Base-by-base conservation (phyloP, 2,797 vertebrate species). In the Tamandua tetradactyla region DNA sequence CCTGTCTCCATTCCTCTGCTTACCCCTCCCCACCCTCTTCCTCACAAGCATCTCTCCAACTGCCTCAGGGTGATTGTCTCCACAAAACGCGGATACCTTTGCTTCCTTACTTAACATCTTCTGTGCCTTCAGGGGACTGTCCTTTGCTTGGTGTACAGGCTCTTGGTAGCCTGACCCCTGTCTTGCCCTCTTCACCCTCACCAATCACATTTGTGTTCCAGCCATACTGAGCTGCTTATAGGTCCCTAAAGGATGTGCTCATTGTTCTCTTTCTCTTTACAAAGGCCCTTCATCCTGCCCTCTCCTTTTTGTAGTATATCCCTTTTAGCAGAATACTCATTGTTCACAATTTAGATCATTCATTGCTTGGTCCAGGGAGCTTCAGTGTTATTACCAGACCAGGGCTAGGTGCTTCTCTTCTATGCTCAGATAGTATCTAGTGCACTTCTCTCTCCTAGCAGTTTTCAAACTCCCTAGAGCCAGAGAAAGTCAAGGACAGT, bases 1-100 rank as follows among this genome's bases (percentile, higher is more conserved):
- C 25, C 22, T 35, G 0, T 81, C 47, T 11, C 13, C 49, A 6
- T 61, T 15, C 4, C 9, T 40, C 44, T 49, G 0, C 18, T 40
- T 42, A 2, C 30, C 57, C 23, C 72, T 2, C 55, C 22, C 1
- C 5, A 18, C 44, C 7, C 74, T 37, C 20, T 66, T 9, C 9
- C 22, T 42, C 40, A 52, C 3, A 0, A 4, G 1, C 18, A 23
- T 23, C 20, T 49, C 76, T 47, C n/a, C 61, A 37, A 1, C 1
- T 13, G 35, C 23, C 2, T 0, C 64, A 12, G 25, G 40, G 13
- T 6, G 17, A 7, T 40, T 1, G 11, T 61, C 32, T 71, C 42
- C 44, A 30, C 0, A 30, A 27, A 52, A 5, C 27, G 25, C 44
- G 0, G 0, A 15, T 8, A 71, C 71, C 15, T 0, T 5, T 0